phyloP scores from a whole-genome alignment of 2,113 vertebrate genomes.

The Mus musculus region GRCm39 chr7:57379001-57379500 shows the following conservation, averaged over 20 bases:
- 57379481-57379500: background rate
- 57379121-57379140: background rate
- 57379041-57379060: background rate
- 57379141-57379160: background rate
- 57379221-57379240: background rate
- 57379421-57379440: background rate
- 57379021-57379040: background rate
- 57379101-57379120: too few relatives aligned
- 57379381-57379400: background rate
- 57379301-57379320: background rate
- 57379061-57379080: background rate
- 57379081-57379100: background rate
- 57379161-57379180: background rate
- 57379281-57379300: background rate
- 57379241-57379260: background rate
- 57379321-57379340: background rate
- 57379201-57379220: background rate
- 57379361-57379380: background rate
- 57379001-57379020: background rate
- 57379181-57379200: background rate
- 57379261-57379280: background rate
- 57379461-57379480: background rate
- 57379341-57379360: background rate
- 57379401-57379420: background rate
- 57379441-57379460: background rate